phyloP scores from a whole-genome alignment of 2,113 vertebrate species.

The Rana temporaria region DNA sequence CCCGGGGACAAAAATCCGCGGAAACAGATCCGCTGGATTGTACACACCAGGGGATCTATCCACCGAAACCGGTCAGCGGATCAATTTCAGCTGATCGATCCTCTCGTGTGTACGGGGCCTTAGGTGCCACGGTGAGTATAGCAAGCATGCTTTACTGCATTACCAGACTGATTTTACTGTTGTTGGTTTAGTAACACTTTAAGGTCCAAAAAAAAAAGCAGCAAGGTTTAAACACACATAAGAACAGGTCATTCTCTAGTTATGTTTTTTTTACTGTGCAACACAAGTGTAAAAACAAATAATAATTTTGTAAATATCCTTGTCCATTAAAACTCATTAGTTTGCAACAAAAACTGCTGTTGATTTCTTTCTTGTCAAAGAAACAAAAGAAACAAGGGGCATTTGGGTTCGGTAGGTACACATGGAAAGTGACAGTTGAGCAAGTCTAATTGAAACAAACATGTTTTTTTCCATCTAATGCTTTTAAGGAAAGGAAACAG shows the following conservation, averaged over 20 bases:
- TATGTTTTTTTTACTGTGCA: neutral
- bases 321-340: neutral
- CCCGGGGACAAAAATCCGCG: too few species aligned
- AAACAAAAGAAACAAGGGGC: conserved; percentile 10
- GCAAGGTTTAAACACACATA: neutral
- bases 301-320: neutral
- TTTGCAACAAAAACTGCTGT: conserved; percentile 13
- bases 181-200: too few species aligned
- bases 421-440: conserved; percentile 6
- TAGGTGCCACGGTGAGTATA: too few species aligned
- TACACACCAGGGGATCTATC: too few species aligned
- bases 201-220: too few species aligned
- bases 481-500: conserved; percentile 8
- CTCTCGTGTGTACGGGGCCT: too few species aligned
- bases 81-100: too few species aligned
- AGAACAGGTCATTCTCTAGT: neutral
- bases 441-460: conserved; percentile 26
- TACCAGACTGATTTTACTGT: too few species aligned
- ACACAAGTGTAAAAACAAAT: conserved; percentile 8
- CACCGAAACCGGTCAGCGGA: too few species aligned
- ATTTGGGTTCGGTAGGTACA: conserved; percentile 20
- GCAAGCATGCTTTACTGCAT: too few species aligned
- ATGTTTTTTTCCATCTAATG: conserved; percentile 8
- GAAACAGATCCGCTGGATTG: too few species aligned
- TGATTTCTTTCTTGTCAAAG: neutral